These are phyloP conservation scores for Clamator glandarius DNA, from an alignment of 2,797 vertebrate species.

Conservation along the genomic window DNA sequence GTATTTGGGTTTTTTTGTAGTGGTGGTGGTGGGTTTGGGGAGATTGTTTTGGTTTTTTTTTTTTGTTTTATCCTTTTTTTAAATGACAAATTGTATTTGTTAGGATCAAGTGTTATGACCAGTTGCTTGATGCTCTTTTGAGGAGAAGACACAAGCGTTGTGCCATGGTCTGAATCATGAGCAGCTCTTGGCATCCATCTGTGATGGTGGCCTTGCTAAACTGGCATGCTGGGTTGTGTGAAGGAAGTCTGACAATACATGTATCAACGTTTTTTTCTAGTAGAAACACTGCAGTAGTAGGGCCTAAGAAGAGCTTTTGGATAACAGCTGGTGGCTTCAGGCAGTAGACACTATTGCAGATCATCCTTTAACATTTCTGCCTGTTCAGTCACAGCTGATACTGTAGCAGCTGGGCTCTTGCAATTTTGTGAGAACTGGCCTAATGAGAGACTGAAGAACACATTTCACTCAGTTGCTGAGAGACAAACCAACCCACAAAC, in stretches of 20 bases:
- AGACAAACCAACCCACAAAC: conserved; percentile 35
- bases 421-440: background rate
- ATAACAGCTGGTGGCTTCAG: background rate
- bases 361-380: background rate
- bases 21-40: too few relatives aligned
- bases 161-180: background rate
- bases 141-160: background rate
- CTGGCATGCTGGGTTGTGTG: background rate
- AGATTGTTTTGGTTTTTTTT: too few relatives aligned
- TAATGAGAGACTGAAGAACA: conserved; percentile 29
- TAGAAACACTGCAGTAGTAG: background rate
- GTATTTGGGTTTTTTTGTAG: too few relatives aligned
- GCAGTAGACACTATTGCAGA: background rate
- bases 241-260: background rate
- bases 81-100: background rate
- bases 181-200: background rate
- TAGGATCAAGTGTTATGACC: background rate
- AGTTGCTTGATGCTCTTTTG: background rate
- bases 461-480: conserved; percentile 19
- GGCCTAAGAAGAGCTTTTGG: background rate
- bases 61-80: background rate
- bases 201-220: background rate
- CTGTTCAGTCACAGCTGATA: background rate
- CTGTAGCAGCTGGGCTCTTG: background rate
- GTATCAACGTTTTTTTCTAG: background rate